Evolutionary conservation across 2,113 vertebrate species (phyloP), one percentile per base, ranked within the genome.

Genomic region (Silurus glanis): DNA sequence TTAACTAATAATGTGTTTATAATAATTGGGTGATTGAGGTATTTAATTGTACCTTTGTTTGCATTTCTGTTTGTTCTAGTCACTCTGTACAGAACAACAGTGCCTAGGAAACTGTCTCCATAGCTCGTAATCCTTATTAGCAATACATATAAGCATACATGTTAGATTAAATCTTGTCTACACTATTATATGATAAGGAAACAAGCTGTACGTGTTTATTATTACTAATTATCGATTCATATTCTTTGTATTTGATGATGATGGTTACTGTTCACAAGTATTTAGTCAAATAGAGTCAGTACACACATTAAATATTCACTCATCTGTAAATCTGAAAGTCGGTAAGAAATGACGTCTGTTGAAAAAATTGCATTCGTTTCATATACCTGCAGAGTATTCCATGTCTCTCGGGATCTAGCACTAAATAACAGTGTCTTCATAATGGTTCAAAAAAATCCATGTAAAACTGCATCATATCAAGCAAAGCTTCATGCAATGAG

Each of bases 101-200:
- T 90, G 84, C 83, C 88, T 87, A 85, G 88, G 91, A 88, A 90
- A 93, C 92, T 80, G 90, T 93, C 88, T 83, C 91, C 71, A 90
- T 85, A 86, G 86, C 23, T 89, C 83, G 51, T 82, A 86, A 59
- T 87, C 66, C 76, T 83, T 59, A n/a, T 59, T 67, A 67, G 72
- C 72, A 64, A 58, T 45, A 59, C 25, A 37, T 21, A 21, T 5
- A 59, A n/a, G 28, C 8, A 59, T 19, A 6, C 4, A 59, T 6
- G 16, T 19, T 78, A 56, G 7, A 28, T 58, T 19, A 28, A 79
- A 58, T 4, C 14, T 79, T 79, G 75, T 56, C 25, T 79, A 78
- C 13, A 55, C 23, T 25, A 55, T 55, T 12, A 16, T 23, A 75
- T 75, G 5, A n/a, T 4, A 3, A n/a, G 25, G 25, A 12, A 16